These are phyloP conservation scores for Grallaria varia DNA, from an alignment of 2,113 vertebrate genomes.

Conservation along the genomic window DNA sequence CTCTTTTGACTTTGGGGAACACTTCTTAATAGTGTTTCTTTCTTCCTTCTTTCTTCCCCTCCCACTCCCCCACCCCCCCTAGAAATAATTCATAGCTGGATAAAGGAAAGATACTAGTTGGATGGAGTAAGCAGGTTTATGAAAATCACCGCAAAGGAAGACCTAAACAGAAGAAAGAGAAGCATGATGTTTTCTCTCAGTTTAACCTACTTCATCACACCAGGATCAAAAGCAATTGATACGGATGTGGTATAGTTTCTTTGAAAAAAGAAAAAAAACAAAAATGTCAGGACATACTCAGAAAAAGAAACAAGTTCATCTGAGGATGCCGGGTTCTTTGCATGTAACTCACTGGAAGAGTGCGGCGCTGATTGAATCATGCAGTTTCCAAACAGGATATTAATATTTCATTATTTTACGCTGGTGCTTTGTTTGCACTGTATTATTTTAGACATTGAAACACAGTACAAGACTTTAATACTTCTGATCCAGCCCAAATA, in stretches of 20 bases:
- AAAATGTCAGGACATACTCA: neutral
- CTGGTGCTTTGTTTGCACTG: neutral
- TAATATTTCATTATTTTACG: slow-evolving; percentile 48
- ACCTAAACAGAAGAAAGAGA: neutral
- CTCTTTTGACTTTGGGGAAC: neutral
- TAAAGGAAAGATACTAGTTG: neutral
- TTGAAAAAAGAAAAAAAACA: neutral
- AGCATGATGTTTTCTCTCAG: neutral
- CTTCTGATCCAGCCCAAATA: neutral
- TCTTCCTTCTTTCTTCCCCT: neutral
- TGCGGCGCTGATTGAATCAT: neutral
- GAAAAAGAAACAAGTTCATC: neutral
- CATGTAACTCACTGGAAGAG: neutral
- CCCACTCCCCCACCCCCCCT: no score
- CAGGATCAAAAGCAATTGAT: neutral
- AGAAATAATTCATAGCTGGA: neutral
- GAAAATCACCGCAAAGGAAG: neutral
- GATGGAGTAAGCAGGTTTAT: neutral
- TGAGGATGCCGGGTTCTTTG: neutral
- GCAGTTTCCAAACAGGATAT: slow-evolving; percentile 1
- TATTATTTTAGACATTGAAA: slow-evolving; percentile 1
- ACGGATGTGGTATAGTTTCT: neutral
- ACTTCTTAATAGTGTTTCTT: neutral
- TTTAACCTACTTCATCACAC: neutral
- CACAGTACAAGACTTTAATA: neutral